phyloP scores from a whole-genome alignment of 35 echinoderm and acorn worm species.

The Lytechinus variegatus region DNA sequence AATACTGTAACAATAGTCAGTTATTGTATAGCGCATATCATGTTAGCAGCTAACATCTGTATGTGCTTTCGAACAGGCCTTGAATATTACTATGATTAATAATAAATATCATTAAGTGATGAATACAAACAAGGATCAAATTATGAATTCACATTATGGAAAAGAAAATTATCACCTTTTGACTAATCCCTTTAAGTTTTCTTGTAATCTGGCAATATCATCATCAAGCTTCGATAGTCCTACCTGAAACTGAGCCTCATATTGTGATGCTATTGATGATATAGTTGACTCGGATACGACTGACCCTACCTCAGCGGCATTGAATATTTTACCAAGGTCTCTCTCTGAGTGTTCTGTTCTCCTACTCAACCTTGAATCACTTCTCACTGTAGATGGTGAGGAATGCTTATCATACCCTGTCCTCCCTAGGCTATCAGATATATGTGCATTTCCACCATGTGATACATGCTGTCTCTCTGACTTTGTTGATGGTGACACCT shows the following conservation, averaged over 20 bases:
- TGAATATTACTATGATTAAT: too few species aligned
- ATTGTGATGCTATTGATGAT: slow-evolving; percentile 81
- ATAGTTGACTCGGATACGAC: slow-evolving; percentile 64
- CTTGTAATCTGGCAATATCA: slow-evolving; percentile 78
- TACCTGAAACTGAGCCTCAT: slow-evolving; percentile 85
- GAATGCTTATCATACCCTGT: not conserved
- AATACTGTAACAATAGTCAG: too few species aligned
- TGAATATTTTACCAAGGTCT: not conserved
- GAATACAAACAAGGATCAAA: not conserved
- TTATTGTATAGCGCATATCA: too few species aligned
- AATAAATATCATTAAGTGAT: too few species aligned
- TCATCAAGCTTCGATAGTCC: slow-evolving; percentile 76
- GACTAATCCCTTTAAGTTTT: slow-evolving; percentile 51
- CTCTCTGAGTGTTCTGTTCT: not conserved
- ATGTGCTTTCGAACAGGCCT: too few species aligned
- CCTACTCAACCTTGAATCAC: not conserved
- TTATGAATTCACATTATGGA: not conserved
- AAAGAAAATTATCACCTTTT: not conserved
- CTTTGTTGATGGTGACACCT: not conserved
- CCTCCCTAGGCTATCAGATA: not conserved
- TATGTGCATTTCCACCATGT: not conserved
- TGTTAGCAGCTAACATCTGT: too few species aligned
- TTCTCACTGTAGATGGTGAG: not conserved
- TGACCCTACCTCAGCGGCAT: slow-evolving; percentile 34
- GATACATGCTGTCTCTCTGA: not conserved